These are phyloP conservation scores for Ectropis grisescens DNA, from an alignment of 1,140 invertebrate genomes.

Conservation along the genomic window DNA sequence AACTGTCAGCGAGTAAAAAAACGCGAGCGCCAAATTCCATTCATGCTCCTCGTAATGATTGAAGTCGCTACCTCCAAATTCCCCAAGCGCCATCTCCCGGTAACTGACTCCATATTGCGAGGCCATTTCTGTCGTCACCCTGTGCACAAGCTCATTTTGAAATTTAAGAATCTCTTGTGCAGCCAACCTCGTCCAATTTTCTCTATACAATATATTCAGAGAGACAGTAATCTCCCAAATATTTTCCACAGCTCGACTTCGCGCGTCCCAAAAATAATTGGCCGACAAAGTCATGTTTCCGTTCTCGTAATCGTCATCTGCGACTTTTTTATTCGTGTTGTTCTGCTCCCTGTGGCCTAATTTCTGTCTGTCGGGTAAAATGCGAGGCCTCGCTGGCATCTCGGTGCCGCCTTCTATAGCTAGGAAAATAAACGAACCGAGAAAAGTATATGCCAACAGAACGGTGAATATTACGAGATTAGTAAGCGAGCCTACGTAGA, in stretches of 20 bases:
- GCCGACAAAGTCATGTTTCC: conserved; percentile 59
- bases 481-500: conserved; percentile 79
- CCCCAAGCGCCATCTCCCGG: conserved; percentile 65
- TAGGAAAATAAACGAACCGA: conserved; percentile 91
- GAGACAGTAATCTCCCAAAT: conserved; percentile 96
- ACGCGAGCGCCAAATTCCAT: conserved; percentile 94
- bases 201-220: conserved; percentile 93
- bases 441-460: conserved; percentile 91
- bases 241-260: conserved; percentile 84
- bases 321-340: conserved; percentile 34
- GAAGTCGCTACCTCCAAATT: conserved; percentile 42
- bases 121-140: conserved; percentile 81
- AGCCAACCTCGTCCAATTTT: conserved; percentile 89
- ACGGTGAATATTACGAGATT: conserved; percentile 91
- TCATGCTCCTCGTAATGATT: conserved; percentile 75
- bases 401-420: conserved; percentile 82
- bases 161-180: conserved; percentile 68
- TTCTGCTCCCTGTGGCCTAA: conserved; percentile 37
- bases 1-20: conserved; percentile 96
- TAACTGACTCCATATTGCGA: conserved; percentile 65
- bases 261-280: conserved; percentile 71
- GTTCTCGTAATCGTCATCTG: conserved; percentile 50
- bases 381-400: conserved; percentile 46
- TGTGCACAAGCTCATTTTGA: conserved; percentile 87
- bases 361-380: conserved; percentile 64